Evolutionary conservation across 1,140 invertebrate species (phyloP).

Genomic region (Belonocnema kinseyi): DNA sequence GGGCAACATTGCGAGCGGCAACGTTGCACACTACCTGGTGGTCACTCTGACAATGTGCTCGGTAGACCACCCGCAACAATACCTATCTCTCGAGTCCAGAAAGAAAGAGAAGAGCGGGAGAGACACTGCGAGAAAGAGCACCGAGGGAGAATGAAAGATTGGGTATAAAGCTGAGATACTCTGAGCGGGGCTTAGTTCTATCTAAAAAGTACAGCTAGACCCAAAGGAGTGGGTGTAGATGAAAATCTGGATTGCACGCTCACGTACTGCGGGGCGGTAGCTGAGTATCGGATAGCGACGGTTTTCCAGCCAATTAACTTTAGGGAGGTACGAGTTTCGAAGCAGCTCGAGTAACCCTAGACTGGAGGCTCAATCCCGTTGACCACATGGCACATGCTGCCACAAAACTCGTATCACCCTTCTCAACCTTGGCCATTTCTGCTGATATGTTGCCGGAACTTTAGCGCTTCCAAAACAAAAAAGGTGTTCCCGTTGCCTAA

Average conservation of each 20-base stretch:
- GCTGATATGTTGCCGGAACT: constrained; percentile 29
- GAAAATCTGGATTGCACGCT: constrained; percentile 67
- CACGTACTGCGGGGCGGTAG: constrained; percentile 67
- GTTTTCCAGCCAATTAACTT: constrained; percentile 75
- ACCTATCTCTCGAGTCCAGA: constrained; percentile 69
- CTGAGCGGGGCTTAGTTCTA: constrained; percentile 32
- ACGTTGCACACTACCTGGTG: constrained; percentile 73
- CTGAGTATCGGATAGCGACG: constrained; percentile 70
- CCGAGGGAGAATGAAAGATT: constrained; percentile 40
- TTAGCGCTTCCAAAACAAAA: neutral
- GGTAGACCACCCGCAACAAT: constrained; percentile 74
- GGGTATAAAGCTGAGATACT: constrained; percentile 20
- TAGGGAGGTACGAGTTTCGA: constrained; percentile 52
- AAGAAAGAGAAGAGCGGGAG: constrained; percentile 60
- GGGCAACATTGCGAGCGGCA: constrained; percentile 73
- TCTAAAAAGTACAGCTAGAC: neutral
- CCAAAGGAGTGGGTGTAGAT: constrained; percentile 42
- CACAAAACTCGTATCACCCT: constrained; percentile 11
- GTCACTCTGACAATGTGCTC: constrained; percentile 73
- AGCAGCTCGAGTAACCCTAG: constrained; percentile 65
- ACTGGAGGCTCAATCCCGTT: constrained; percentile 58
- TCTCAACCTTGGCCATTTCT: constrained; percentile 10
- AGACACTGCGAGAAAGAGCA: constrained; percentile 50
- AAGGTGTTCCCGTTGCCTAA: constrained; percentile 15
- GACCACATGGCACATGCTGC: constrained; percentile 56